These are phyloP conservation scores for Papilio elwesi DNA, from an alignment of 2,888 invertebrate species.

Conservation along the genomic window DNA sequence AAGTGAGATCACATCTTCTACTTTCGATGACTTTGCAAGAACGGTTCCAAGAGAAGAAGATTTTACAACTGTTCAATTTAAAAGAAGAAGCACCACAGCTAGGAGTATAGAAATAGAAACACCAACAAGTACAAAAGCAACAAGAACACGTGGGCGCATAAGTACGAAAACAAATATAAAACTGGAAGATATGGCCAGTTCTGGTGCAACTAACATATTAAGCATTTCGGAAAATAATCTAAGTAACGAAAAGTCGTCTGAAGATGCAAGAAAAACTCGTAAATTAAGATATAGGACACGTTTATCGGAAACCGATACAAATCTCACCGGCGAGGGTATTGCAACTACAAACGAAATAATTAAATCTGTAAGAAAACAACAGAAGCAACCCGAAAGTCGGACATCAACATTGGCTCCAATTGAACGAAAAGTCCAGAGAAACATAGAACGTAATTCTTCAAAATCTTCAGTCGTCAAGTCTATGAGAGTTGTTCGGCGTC, in stretches of 20 bases:
- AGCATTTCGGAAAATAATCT: conserved; percentile 64
- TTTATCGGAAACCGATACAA: conserved; percentile 69
- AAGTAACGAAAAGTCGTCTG: conserved; percentile 62
- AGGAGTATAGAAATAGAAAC: conserved; percentile 56
- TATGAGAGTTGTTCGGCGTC: conserved; percentile 38
- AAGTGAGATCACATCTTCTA: conserved; percentile 62
- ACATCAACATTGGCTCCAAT: conserved; percentile 1
- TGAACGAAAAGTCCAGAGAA: conserved; percentile 24
- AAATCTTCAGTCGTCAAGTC: conserved; percentile 14
- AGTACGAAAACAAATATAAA: conserved; percentile 60
- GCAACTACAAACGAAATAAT: conserved; percentile 60
- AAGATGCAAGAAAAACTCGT: conserved; percentile 63
- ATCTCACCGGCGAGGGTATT: conserved; percentile 72
- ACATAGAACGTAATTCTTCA: conserved; percentile 21
- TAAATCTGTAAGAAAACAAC: conserved; percentile 70
- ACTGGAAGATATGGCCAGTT: conserved; percentile 64
- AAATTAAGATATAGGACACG: conserved; percentile 71
- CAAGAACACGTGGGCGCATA: conserved; percentile 60
- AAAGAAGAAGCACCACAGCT: conserved; percentile 62
- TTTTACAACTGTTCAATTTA: conserved; percentile 57
- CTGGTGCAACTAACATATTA: conserved; percentile 72
- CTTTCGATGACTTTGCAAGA: conserved; percentile 62
- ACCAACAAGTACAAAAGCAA: conserved; percentile 50
- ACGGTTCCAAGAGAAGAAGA: conserved; percentile 56
- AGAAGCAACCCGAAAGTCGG: conserved; percentile 23